phyloP scores from a whole-genome alignment of 1,140 invertebrate species.

The Hermatobates lingyangjiaoensis region DNA sequence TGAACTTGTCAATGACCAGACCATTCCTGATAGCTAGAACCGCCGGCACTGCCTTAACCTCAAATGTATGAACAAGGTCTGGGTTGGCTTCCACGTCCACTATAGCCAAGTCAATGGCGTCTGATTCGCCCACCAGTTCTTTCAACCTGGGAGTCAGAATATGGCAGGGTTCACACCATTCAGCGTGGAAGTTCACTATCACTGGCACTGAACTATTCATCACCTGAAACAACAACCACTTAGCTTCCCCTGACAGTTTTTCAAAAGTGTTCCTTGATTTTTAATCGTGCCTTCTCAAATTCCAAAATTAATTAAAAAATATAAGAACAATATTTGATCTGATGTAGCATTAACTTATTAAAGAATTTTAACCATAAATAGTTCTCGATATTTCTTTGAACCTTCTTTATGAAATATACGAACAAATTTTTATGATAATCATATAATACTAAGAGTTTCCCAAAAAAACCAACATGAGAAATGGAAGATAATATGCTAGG shows the following conservation, averaged over 20 bases:
- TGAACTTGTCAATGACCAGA: conserved; percentile 76
- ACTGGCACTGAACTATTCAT: conserved; percentile 64
- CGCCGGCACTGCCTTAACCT: conserved; percentile 79
- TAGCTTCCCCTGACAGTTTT: neutral
- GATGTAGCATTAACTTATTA: too few species aligned
- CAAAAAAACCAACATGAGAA: too few species aligned
- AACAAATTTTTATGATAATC: too few species aligned
- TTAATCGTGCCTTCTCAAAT: neutral
- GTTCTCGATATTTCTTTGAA: too few species aligned
- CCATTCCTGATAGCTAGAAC: conserved; percentile 77
- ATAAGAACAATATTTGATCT: neutral
- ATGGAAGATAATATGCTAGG: too few species aligned
- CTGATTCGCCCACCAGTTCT: conserved; percentile 52
- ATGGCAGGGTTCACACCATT: conserved; percentile 94
- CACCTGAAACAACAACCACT: conserved; percentile 13
- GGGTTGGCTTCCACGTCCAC: conserved; percentile 81
- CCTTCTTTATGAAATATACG: too few species aligned
- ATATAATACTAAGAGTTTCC: too few species aligned
- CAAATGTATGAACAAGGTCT: conserved; percentile 60
- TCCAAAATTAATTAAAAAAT: neutral
- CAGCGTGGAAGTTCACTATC: conserved; percentile 71
- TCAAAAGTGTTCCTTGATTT: neutral
- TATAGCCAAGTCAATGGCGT: conserved; percentile 66
- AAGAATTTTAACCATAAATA: too few species aligned
- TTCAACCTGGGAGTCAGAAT: conserved; percentile 78